These are phyloP conservation scores for Podiceps cristatus DNA, from an alignment of 2,113 vertebrate species.

Conservation along the genomic window DNA sequence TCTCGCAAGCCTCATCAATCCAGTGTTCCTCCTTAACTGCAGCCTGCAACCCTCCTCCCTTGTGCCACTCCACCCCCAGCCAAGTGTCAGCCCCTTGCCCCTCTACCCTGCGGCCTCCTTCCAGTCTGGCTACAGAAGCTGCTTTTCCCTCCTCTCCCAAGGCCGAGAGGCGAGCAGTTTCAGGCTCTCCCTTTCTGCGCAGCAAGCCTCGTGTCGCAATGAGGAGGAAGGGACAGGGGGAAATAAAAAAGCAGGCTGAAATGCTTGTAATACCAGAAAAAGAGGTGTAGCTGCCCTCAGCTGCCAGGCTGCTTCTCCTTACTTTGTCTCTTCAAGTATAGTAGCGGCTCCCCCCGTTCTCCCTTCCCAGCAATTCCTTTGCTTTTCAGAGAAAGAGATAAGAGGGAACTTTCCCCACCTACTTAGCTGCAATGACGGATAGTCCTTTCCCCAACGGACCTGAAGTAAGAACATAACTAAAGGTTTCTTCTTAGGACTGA, in stretches of 20 bases:
- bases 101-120: not conserved
- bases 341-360: not conserved
- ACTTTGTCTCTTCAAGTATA: not conserved
- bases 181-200: not conserved
- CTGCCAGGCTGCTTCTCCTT: not conserved
- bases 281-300: not conserved
- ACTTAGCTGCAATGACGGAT: not conserved
- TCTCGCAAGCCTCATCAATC: not conserved
- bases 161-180: not conserved
- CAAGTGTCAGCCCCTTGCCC: not conserved
- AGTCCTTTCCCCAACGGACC: not conserved
- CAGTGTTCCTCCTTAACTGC: not conserved
- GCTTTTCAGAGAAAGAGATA: not conserved
- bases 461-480: not conserved
- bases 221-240: not conserved
- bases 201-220: not conserved
- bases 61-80: not conserved
- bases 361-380: not conserved
- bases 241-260: not conserved
- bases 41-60: not conserved
- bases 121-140: not conserved
- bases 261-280: not conserved
- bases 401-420: not conserved
- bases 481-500: not conserved
- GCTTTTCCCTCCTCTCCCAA: conserved; percentile 1